Percentiles rank a stretch among this genome's conserved stretches.
These are phyloP conservation scores for Talpa occidentalis DNA, from an alignment of 2,113 vertebrate genomes.

Conservation along the genomic window DNA sequence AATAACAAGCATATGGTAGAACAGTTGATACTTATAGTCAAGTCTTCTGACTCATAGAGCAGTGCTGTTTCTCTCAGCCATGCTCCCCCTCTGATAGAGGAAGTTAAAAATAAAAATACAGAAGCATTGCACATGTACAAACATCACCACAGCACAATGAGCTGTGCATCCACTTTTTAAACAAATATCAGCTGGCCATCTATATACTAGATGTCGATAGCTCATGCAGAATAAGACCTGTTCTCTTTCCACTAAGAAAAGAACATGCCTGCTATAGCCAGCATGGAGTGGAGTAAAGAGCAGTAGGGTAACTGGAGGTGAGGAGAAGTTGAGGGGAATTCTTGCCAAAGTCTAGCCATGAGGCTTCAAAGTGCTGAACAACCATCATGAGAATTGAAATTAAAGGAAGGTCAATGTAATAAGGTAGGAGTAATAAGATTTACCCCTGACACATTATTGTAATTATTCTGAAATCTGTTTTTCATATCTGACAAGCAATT, in stretches of 20 bases:
- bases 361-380: not conserved
- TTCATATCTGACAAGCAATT: not conserved
- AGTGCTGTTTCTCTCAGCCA: not conserved
- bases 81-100: not conserved
- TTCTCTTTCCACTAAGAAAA: not conserved
- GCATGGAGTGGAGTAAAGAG: not conserved
- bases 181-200: not conserved
- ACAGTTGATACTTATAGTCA: not conserved
- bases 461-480: constrained; percentile 9
- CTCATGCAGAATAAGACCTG: not conserved
- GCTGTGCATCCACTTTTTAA: not conserved
- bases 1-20: not conserved
- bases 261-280: not conserved
- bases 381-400: not conserved
- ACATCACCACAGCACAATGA: no score
- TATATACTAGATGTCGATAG: not conserved
- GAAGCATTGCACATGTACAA: not conserved
- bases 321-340: not conserved
- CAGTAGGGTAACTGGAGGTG: no score
- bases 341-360: not conserved
- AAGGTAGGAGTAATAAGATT: not conserved
- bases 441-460: not conserved
- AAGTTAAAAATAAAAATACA: not conserved
- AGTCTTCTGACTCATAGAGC: not conserved
- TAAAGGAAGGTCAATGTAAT: not conserved